phyloP scores from a whole-genome alignment of 2,797 vertebrate genomes.

The Poecilia wingei region DNA sequence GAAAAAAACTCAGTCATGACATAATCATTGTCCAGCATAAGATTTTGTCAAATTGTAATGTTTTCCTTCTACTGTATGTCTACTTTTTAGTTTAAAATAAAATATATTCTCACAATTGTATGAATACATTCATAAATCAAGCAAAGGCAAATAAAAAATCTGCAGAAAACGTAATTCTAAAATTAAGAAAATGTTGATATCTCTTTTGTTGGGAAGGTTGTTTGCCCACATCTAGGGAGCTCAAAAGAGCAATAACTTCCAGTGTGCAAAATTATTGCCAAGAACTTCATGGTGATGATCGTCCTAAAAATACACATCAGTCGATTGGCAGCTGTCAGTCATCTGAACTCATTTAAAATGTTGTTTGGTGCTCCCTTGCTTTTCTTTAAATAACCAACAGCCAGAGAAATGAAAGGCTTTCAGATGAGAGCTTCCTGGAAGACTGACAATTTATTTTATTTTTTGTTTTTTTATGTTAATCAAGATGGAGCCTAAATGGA shows the following conservation, averaged over 20 bases:
- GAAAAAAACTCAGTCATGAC: background rate
- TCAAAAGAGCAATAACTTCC: background rate
- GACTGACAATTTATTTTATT: conserved; percentile 14
- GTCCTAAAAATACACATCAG: conserved; percentile 17
- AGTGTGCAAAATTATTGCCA: conserved; percentile 19
- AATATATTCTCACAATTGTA: background rate
- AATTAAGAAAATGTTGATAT: background rate
- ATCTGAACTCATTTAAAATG: conserved; percentile 3
- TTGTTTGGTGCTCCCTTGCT: background rate
- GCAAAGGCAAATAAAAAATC: background rate
- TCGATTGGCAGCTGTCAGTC: background rate
- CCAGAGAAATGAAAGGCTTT: conserved; percentile 25
- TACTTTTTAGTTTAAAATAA: background rate
- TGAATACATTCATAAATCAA: background rate
- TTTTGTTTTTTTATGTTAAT: background rate
- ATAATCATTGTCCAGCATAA: background rate
- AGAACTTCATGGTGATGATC: conserved; percentile 16
- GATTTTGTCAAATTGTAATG: background rate
- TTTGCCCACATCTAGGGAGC: background rate
- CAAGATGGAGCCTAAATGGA: background rate
- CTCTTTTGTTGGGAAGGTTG: background rate
- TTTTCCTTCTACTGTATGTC: background rate
- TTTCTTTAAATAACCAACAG: conserved; percentile 10
- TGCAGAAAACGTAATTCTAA: background rate
- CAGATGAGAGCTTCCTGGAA: conserved; percentile 20